Conservation (phyloP, 2,888 invertebrate species). For the Pandemis corylana region DNA sequence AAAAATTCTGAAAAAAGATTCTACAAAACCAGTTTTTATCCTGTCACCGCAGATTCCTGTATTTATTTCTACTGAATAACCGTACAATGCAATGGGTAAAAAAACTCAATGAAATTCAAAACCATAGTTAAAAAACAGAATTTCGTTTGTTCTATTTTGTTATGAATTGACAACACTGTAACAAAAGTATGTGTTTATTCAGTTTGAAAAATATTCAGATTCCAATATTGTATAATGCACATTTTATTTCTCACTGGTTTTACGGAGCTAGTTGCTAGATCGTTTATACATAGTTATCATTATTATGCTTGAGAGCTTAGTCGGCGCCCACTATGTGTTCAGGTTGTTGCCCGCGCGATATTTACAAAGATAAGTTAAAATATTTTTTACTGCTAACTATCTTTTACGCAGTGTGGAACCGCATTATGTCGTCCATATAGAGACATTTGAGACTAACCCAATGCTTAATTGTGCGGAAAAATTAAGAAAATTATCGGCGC, state of each 20-base stretch:
- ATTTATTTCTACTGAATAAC: too few relatives aligned
- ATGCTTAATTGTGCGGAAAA: slow-evolving; percentile 19
- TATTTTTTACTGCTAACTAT: not conserved
- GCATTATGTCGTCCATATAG: not conserved
- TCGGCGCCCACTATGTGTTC: not conserved
- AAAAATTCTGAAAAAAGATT: too few relatives aligned
- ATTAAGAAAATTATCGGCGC: slow-evolving; percentile 2
- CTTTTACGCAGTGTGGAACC: not conserved
- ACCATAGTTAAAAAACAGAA: not conserved
- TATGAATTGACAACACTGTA: not conserved
- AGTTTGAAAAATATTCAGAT: not conserved
- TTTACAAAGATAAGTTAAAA: not conserved
- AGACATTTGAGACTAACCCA: not conserved
- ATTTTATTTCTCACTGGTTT: not conserved
- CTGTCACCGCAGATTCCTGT: too few relatives aligned
- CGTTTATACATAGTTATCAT: not conserved
- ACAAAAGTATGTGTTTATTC: not conserved
- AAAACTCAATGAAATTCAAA: not conserved
- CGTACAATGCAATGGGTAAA: too few relatives aligned
- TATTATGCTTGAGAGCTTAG: not conserved
- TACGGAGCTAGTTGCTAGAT: not conserved
- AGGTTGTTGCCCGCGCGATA: not conserved
- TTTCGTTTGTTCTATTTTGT: not conserved
- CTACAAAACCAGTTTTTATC: too few relatives aligned
- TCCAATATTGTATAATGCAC: not conserved